Base-by-base conservation (phyloP, 2,113 vertebrate genomes). In the Bufo bufo region DNA sequence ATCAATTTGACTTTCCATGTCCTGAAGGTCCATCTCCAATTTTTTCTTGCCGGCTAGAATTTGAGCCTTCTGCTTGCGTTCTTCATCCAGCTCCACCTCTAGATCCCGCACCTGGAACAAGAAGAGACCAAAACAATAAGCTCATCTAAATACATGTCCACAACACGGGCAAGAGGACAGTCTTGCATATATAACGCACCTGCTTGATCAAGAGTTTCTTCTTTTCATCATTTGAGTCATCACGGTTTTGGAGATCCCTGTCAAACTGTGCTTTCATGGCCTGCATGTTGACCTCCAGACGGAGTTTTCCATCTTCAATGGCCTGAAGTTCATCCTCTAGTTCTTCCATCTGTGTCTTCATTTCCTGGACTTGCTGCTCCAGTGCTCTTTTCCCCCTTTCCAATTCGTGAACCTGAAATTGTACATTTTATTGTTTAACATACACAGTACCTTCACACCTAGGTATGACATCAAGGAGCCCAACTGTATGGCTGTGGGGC, bases 11-110 rank as follows among this genome's bases (percentile, higher is more conserved):
- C 94, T 91, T 91, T 95, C 94, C 2, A 95, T 86, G 23, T 98
- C 96, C 90, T 97, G 96, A 84, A 98, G 94, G 82, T 97, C 97
- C 0, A 93, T 93, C 88, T 98, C 97, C 90, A 97, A 91, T 90
- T 97, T 96, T 92, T 97, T 97, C 90, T 95, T 96, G 82, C 94
- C 91, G 0, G 96, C 91, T 65, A 95, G 66, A 0, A 96, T 94
- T 92, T 96, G 93, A 43, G 96, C 93, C 3, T 97, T 93, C 91
- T 98, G 97, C 88, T 94, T 97, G 81, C 95, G 93, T 89, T 98
- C 97, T 80, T 97, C 96, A 20, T 97, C 97, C 82, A 97, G 89
- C 87, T 97, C 96, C 52, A 95, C 90, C 92, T 97, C 97, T 19
- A 97, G 90, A 59, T 97, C 97, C 80, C 94, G 92, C 58, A 96